Base-by-base conservation (phyloP, 2,888 invertebrate species). In the Lydus trimaculatus region DNA sequence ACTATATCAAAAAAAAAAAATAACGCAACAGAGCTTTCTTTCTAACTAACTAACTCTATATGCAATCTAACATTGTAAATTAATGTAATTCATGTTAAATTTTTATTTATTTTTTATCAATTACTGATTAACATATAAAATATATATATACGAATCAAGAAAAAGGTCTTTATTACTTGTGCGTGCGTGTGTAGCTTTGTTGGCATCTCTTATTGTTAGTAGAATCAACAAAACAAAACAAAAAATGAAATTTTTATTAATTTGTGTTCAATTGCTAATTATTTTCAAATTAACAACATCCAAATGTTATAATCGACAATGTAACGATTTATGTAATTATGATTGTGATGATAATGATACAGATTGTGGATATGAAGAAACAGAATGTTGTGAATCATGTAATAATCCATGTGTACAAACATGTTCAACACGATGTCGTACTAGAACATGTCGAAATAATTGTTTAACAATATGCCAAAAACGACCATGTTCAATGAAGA, bases 1-100 rank as follows among this genome's bases (percentile, higher is more conserved):
- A 33, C 33, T 58, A 15, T 0, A n/a, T 13, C 17, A 28, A 52
- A 39, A 62, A 62, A 62, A 36, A 28, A 61, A 28, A 6, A 61
- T 43, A 4, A 15, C 36, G 13, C n/a, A n/a, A n/a, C n/a, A n/a
- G n/a, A n/a, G n/a, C n/a, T n/a, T n/a, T 33, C 20, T 62, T 28
- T 28, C 2, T n/a, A 39, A 62, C 11, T 17, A 56, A 63, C 23
- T 43, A 63, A n/a, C n/a, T n/a, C n/a, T n/a, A n/a, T n/a, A n/a
- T 39, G 58, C 43, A 58, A n/a, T 31, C 23, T 15, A 63, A 66
- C 36, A 36, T 36, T 28, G 62, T n/a, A n/a, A n/a, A n/a, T n/a
- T n/a, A n/a, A n/a, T n/a, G n/a, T 33, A 11, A 33, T 33, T 11
- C 4, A 33, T 33, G 33, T 33, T 9, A 33, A 9, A 33, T 9